A percentile compares a stretch with the other conserved stretches of the same genome.
Evolutionary conservation across 2,888 invertebrate species (phyloP).

Genomic region (Thecocarcelia acutangulata): DNA sequence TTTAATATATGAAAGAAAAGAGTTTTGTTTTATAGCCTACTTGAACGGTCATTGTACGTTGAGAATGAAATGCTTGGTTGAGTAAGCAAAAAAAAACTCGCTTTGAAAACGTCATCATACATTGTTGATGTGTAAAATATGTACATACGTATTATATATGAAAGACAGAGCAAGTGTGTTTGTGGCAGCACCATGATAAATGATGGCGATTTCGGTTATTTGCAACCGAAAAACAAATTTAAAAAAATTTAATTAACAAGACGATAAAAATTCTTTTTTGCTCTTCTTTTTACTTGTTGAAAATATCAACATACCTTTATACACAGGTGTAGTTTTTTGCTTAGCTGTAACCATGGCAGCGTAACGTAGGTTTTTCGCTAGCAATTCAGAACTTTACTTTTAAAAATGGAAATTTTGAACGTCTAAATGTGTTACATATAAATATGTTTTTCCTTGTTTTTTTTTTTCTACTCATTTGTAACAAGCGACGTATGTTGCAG

Average conservation of each 20-base stretch:
- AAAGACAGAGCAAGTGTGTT: conserved; percentile 2
- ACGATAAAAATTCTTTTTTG: conserved; percentile 36
- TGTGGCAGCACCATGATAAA: conserved; percentile 57
- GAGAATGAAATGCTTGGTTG: conserved; percentile 67
- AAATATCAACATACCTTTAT: conserved; percentile 24
- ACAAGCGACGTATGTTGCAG: conserved; percentile 41
- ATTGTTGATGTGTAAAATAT: conserved; percentile 5
- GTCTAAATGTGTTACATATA: not conserved
- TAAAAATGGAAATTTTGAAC: not conserved
- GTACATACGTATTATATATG: not conserved
- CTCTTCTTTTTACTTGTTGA: conserved; percentile 8
- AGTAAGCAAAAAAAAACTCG: conserved; percentile 22
- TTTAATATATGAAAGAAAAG: conserved; percentile 45
- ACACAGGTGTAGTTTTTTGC: not conserved
- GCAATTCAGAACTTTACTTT: not conserved
- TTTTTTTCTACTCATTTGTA: not conserved
- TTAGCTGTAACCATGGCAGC: conserved; percentile 36
- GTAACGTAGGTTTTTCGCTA: conserved; percentile 49
- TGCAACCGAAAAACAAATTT: conserved; percentile 33
- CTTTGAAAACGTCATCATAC: conserved; percentile 35
- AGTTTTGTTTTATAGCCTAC: conserved; percentile 56
- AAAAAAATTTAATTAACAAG: conserved; percentile 48
- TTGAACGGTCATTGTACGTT: conserved; percentile 78
- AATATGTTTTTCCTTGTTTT: too few species aligned
- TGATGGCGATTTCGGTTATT: conserved; percentile 46